Base-by-base conservation (phyloP, 2,888 invertebrate genomes). In the Adelognathus sp. region DNA sequence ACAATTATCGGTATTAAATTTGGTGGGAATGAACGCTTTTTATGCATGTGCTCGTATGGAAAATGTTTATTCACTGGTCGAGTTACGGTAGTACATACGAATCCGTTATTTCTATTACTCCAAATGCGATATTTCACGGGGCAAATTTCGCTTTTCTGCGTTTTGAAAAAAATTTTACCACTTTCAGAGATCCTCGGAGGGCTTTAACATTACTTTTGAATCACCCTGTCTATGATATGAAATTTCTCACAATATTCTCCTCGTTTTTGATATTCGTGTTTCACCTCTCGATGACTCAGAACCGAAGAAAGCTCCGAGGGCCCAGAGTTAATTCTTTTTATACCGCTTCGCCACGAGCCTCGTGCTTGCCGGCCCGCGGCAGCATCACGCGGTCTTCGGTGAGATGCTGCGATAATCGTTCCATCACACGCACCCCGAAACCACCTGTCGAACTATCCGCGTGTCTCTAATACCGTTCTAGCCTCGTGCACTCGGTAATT, bases 391-490 rank as follows among this genome's bases (percentile, higher is more conserved):
- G 52, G 60, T 16, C 70, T 54, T 24, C 33, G n/a, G 41, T 54
- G 41, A 54, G 60, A 29, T 66, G 21, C 52, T 33, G 14, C 44
- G 77, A 77, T 77, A 73, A 77, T 77, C 73, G 77, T 77, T 63
- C 73, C 66, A 73, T 77, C 63, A 73, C 77, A 77, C 77, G 77
- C 77, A 77, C 16, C 29, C 44, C 44, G n/a, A 29, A 27, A 27
- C 44, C 50, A 24, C 14, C 16, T n/a, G n/a, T 63, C 56, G 63
- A 73, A 73, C 63, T 63, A 29, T 36, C 67, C 29, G 54, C 61
- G 46, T 72, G 66, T 58, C 64, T 52, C 46, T 52, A 71, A 41
- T 60, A 39, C 39, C 50, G 50, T 58, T 60, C 66, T 61, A 50
- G 24, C 46, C n/a, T 21, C 46, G 46, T 50, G 46, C 11, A 50